These are phyloP conservation scores for Harpegnathos saltator DNA, from an alignment of 1,140 invertebrate genomes.

Conservation along the genomic window DNA sequence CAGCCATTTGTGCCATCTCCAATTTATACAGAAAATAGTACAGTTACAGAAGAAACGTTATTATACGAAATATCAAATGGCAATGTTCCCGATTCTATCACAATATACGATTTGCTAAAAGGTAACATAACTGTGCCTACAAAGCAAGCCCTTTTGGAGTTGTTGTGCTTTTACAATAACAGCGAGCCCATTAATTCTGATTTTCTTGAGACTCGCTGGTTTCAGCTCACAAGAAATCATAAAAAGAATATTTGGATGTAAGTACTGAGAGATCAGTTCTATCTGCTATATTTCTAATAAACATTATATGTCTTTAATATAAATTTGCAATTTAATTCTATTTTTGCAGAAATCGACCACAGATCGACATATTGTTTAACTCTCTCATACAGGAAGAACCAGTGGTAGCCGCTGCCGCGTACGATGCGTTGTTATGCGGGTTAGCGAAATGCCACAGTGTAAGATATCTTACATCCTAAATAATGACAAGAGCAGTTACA, in stretches of 20 bases:
- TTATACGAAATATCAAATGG: constrained; percentile 88
- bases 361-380: constrained; percentile 74
- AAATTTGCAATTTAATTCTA: constrained; percentile 28
- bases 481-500: neutral
- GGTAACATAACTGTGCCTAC: constrained; percentile 88
- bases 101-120: constrained; percentile 91
- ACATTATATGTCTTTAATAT: neutral
- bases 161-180: constrained; percentile 94
- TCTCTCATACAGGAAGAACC: constrained; percentile 83
- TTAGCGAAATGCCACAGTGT: constrained; percentile 87
- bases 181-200: constrained; percentile 88
- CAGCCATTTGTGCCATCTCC: constrained; percentile 90
- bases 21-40: constrained; percentile 89
- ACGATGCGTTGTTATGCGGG: constrained; percentile 86
- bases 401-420: constrained; percentile 83
- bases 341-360: constrained; percentile 62
- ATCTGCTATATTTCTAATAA: too few relatives aligned
- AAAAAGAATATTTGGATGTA: constrained; percentile 90
- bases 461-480: constrained; percentile 44
- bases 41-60: constrained; percentile 89
- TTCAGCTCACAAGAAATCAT: constrained; percentile 62
- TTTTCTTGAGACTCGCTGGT: constrained; percentile 93
- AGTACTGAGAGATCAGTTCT: constrained; percentile 64
- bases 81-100: constrained; percentile 89
- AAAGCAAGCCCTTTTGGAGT: constrained; percentile 91